phyloP scores from a whole-genome alignment of 2,797 vertebrate genomes.

The Esox masquinongy region DNA sequence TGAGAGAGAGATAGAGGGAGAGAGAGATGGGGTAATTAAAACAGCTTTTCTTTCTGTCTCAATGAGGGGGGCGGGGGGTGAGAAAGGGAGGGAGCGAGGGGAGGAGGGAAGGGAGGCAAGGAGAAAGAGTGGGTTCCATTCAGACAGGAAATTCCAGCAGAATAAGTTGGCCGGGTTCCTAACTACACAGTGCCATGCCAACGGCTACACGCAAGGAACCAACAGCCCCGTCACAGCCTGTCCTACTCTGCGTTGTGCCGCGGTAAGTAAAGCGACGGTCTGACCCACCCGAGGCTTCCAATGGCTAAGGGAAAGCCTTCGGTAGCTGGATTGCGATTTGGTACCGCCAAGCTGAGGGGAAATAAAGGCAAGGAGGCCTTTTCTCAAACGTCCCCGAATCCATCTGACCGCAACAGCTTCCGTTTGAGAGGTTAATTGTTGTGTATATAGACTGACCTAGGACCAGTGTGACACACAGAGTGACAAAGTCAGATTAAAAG shows the following conservation, averaged over 20 bases:
- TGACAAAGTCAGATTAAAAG: neutral
- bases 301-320: slow-evolving; percentile 46
- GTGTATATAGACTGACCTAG: slow-evolving; percentile 44
- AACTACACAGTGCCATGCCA: slow-evolving; percentile 70
- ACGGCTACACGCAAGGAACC: slow-evolving; percentile 44
- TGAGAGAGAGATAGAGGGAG: slow-evolving; percentile 67
- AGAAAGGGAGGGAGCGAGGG: slow-evolving; percentile 54
- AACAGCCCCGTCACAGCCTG: slow-evolving; percentile 25
- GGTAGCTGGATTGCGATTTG: slow-evolving; percentile 57
- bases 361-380: slow-evolving; percentile 21
- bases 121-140: slow-evolving; percentile 73
- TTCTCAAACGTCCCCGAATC: slow-evolving; percentile 7
- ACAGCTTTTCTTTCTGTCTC: slow-evolving; percentile 80
- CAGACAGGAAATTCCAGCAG: slow-evolving; percentile 94
- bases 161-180: slow-evolving; percentile 83
- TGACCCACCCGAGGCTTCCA: slow-evolving; percentile 48
- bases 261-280: slow-evolving; percentile 44
- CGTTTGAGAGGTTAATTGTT: slow-evolving; percentile 43
- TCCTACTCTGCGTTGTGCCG: slow-evolving; percentile 57
- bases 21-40: slow-evolving; percentile 78
- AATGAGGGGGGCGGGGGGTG: slow-evolving; percentile 17
- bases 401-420: slow-evolving; percentile 15
- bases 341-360: slow-evolving; percentile 43
- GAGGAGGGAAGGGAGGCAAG: slow-evolving; percentile 40
- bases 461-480: neutral